Base-by-base conservation (phyloP, 1,140 invertebrate genomes). In the Octopus sinensis region DNA sequence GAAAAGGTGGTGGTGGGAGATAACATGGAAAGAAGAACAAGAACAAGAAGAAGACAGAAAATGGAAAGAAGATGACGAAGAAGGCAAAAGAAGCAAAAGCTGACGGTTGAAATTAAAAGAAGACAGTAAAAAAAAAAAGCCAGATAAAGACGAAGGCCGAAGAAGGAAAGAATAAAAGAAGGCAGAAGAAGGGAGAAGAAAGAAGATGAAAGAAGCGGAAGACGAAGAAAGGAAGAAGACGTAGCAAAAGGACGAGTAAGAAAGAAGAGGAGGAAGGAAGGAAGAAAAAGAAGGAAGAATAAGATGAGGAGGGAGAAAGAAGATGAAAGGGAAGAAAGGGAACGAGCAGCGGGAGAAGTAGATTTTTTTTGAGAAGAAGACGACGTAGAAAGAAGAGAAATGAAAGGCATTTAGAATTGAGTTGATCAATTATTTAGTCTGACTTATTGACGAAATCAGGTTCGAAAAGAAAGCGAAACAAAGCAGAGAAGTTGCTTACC, bases 181-280 rank as follows among this genome's bases (percentile, higher is more conserved):
- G 23, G 77, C 78, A 80, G 77, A 80, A 77, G 7, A 43, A 53
- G 52, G 77, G 4, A 54, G 52, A 53, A 54, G 78, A 75, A 80
- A 43, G 53, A 52, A 79, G 51, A 78, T 3, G 76, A 53, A 54
- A 54, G 13, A 75, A 54, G 51, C 7, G 23, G 53, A 54, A 9
- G 73, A 13, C 12, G 51, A 2, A 23, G 5, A n/a, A 43, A 77
- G 51, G 53, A 78, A 53, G 73, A 52, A 52, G n/a, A 71, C 12
- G 52, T 17, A 56, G 53, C 4, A 53, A 71, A 62, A 43, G 51
- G 52, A 79, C 7, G 53, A 43, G 12, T 13, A 23, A 80, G 23
- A 80, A 78, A 76, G 54, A 76, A 30, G 51, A 12, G 23, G 30
- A 54, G 53, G 51, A 30, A 30, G 0, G 12, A 56, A 13, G 30